Evolutionary conservation across 2,888 invertebrate genomes (phyloP), one percentile per base, ranked within the genome.

Genomic region (Sabellastarte sp.): DNA sequence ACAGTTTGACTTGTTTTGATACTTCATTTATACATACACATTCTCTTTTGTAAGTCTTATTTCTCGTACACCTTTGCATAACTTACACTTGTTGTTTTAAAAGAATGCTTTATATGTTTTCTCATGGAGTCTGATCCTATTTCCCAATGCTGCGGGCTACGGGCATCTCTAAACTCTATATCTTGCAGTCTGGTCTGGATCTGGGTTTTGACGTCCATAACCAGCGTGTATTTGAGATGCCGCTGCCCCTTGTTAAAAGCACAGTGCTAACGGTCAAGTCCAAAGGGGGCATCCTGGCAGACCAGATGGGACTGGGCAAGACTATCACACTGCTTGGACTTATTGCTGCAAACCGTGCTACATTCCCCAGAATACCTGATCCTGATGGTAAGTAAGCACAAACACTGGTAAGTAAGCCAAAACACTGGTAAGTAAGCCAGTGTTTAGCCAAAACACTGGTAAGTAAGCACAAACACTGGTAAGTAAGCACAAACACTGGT

Each of bases 221-320:
- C 10, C 26, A 53, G 30, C 53, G 59, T 5, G 59, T 60, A 15
- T 63, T 32, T 28, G 30, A 31, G 20, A 32, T 60, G 5, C 63
- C 63, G 3, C 29, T 60, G 4, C 63, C 63, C 3, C 15, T n/a
- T 10, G n/a, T 29, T 5, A n/a, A 31, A 15, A 4, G 24, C 26
- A 63, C 63, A 2, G 32, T 29, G 24, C 32, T 59, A 24, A 63
- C n/a, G 33, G 28, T 63, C 30, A 53, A 24, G 1, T 26, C 32
- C 32, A 63, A 60, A 26, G 63, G 63, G 15, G 63, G 60, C 20
- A 63, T 63, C 24, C 60, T 63, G 29, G 63, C 63, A 60, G 64
- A 64, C 61, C 58, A 64, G 41, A 64, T 64, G 64, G 64, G 64
- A 15, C 57, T 64, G 20, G 64, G 64, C n/a, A 64, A 64, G 61